Evolutionary conservation across 2,888 invertebrate species (phyloP).

Genomic region (Drosophila subsilvestris): DNA sequence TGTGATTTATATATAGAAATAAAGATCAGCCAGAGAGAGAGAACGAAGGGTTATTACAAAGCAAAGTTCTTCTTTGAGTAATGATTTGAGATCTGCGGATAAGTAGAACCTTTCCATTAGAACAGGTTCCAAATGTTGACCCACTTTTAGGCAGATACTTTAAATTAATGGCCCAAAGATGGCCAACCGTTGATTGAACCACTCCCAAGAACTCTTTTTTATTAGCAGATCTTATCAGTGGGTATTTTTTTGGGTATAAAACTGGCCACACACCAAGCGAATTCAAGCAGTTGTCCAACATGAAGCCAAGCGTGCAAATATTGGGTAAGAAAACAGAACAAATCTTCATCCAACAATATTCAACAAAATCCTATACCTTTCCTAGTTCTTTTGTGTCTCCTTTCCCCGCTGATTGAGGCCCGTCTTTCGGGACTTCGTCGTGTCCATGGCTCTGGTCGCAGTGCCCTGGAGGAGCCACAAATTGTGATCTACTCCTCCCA

Average conservation of each 20-base stretch:
- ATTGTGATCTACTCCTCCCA: conserved; percentile 63
- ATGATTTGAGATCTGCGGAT: conserved; percentile 28
- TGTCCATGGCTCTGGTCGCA: conserved; percentile 52
- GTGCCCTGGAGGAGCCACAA: conserved; percentile 51
- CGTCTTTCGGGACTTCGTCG: conserved; percentile 39
- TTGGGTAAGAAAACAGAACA: conserved; percentile 34
- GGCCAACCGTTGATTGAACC: conserved; percentile 56
- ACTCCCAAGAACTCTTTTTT: conserved; percentile 46
- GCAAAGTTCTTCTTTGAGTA: background rate
- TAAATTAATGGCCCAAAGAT: conserved; percentile 47
- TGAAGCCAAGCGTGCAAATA: conserved; percentile 50
- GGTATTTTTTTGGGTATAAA: conserved; percentile 51
- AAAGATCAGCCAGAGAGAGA: background rate
- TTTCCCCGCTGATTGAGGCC: conserved; percentile 30
- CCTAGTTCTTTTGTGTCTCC: conserved; percentile 38
- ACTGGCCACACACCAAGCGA: conserved; percentile 5
- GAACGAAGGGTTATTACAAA: background rate
- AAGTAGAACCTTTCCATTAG: conserved; percentile 12
- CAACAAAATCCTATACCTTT: background rate
- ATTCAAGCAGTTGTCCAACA: conserved; percentile 45
- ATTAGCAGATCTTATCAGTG: conserved; percentile 52
- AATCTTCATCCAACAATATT: background rate
- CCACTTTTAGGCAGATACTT: conserved; percentile 44
- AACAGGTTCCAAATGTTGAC: conserved; percentile 54
- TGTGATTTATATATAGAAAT: background rate